Evolutionary conservation across 2,888 invertebrate species (phyloP).

Genomic region (Bombyx huttoni): DNA sequence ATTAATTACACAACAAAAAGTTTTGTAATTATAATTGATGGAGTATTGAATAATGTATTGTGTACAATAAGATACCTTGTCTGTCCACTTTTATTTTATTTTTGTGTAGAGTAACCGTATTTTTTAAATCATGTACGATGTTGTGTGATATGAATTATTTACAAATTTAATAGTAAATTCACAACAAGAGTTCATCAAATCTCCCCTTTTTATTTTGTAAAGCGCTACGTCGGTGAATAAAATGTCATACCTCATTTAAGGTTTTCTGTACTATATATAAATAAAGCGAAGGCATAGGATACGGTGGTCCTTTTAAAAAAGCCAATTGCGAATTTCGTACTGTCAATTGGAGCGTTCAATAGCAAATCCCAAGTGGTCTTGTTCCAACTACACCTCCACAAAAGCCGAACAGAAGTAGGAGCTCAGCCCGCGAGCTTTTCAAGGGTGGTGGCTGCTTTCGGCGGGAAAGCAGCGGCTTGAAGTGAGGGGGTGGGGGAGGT

Average conservation of each 20-base stretch:
- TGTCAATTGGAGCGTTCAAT: constrained; percentile 54
- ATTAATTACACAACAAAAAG: constrained; percentile 1
- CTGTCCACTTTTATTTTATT: too few relatives aligned
- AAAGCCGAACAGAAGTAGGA: constrained; percentile 73
- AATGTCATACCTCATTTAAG: too few relatives aligned
- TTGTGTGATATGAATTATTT: too few relatives aligned
- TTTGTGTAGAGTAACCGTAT: too few relatives aligned
- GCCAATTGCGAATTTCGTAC: constrained; percentile 51
- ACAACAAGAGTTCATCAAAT: too few relatives aligned
- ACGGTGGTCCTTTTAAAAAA: constrained; percentile 16
- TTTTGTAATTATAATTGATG: background rate
- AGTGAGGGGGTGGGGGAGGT: constrained; percentile 42
- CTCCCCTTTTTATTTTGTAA: too few relatives aligned
- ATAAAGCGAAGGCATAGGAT: too few relatives aligned
- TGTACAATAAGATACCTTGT: background rate
- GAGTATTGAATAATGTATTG: background rate
- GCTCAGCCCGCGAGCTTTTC: constrained; percentile 72
- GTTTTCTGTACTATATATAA: too few relatives aligned
- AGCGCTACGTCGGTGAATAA: too few relatives aligned
- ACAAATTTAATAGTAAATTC: too few relatives aligned
- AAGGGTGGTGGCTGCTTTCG: constrained; percentile 71
- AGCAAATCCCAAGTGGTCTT: constrained; percentile 67
- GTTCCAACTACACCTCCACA: constrained; percentile 64
- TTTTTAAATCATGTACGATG: too few relatives aligned
- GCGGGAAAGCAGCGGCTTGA: constrained; percentile 62